Evolutionary conservation across 2,797 vertebrate species (phyloP), one percentile per base, ranked within the genome.

Genomic region (Gymnopithys bicolor): DNA sequence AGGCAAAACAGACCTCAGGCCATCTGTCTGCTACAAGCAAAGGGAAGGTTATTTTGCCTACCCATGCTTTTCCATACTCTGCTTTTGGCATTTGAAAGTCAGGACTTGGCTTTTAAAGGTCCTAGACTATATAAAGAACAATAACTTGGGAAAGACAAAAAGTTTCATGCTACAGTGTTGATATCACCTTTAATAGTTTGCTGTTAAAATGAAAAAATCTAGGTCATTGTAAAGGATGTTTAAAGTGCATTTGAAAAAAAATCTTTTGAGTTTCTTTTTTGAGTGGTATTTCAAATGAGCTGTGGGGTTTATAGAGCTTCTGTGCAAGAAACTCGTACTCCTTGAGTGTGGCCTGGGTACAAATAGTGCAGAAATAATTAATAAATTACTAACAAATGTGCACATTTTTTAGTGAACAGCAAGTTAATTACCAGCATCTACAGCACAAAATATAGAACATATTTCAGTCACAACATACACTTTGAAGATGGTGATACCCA

Each of bases 1-100:
- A 87, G 67, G 77, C 89, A 77, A 82, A 92, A n/a, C 67, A 95
- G 90, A 86, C 55, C 80, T 94, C 43, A n/a, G 74, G 70, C 83
- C 90, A 86, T 73, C 67, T 93, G 87, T 93, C 70, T 87, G 90
- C 81, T 79, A 10, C 24, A 52, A 32, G 80, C 27, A 84, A 84
- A 52, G 83, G 66, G 91, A 88, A 94, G 59, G 81, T 69, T 92
- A 82, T 87, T 86, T 89, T 91, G 45, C 48, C 51, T 93, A 11
- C 25, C 12, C 3, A 2, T 74, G 55, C 39, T 88, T 90, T 87
- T 91, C 59, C 48, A 32, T 80, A 33, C 81, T 93, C 77, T 83
- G 62, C 59, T 80, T 91, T 88, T 60, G 81, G 73, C 78, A 60
- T 60, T 90, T 58, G 19, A 28, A 64, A 74, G 56, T 21, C 53